phyloP scores from a whole-genome alignment of 2,888 invertebrate species.

The Eumerus sabulonum region DNA sequence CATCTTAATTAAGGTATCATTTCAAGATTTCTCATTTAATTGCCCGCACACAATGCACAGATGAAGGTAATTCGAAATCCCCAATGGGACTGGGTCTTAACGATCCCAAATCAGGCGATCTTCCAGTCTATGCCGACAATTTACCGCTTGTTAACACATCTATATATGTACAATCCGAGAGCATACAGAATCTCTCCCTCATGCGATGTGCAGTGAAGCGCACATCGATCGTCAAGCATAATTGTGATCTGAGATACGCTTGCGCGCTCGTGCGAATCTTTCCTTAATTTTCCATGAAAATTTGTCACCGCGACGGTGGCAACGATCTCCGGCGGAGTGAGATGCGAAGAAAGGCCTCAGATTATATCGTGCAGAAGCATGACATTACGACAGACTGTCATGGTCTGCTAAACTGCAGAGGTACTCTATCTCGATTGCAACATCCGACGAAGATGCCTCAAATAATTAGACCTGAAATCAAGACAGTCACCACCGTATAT shows the following conservation, averaged over 20 bases:
- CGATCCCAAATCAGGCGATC: too few species aligned
- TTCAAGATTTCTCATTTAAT: too few species aligned
- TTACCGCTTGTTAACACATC: slow-evolving; percentile 38
- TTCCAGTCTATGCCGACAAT: not conserved
- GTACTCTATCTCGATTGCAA: slow-evolving; percentile 27
- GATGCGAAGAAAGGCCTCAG: slow-evolving; percentile 1
- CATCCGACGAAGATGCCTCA: slow-evolving; percentile 30
- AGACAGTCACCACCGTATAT: slow-evolving; percentile 13
- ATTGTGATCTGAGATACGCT: slow-evolving; percentile 27
- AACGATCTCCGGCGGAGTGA: not conserved
- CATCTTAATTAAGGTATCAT: too few species aligned
- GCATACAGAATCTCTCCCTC: slow-evolving; percentile 2
- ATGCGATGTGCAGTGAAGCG: slow-evolving; percentile 15
- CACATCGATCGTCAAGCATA: slow-evolving; percentile 22
- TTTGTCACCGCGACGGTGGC: slow-evolving; percentile 40
- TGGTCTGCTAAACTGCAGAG: slow-evolving; percentile 26
- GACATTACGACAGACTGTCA: slow-evolving; percentile 46
- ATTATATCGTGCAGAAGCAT: slow-evolving; percentile 52
- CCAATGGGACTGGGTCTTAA: too few species aligned
- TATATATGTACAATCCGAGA: slow-evolving; percentile 13
- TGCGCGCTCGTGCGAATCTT: slow-evolving; percentile 22
- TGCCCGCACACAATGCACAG: too few species aligned
- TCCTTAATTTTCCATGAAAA: slow-evolving; percentile 53
- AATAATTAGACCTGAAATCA: slow-evolving; percentile 44
- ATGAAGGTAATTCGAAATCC: too few species aligned